Evolutionary conservation across 2,113 vertebrate genomes (phyloP).

Genomic region (Halcyon senegalensis): DNA sequence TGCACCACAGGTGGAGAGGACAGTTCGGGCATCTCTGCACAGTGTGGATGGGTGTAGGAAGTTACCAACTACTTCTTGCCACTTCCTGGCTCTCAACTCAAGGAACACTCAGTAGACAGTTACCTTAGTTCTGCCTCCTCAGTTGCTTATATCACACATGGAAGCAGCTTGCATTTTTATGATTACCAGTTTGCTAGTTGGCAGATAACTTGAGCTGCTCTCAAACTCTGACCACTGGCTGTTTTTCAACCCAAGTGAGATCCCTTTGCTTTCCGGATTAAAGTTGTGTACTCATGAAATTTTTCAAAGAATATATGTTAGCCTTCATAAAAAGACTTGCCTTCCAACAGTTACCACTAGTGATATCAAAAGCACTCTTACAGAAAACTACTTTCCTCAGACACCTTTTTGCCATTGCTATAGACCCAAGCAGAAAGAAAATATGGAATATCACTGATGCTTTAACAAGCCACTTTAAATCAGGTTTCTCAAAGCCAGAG

Average conservation of each 20-base stretch:
- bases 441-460: not conserved
- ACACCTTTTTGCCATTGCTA: not conserved
- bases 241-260: not conserved
- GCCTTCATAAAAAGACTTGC: not conserved
- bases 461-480: not conserved
- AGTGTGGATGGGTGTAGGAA: not conserved
- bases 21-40: not conserved
- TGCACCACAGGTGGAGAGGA: not conserved
- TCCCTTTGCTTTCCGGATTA: not conserved
- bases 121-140: not conserved
- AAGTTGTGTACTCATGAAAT: not conserved
- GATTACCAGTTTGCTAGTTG: not conserved
- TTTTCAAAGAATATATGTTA: not conserved
- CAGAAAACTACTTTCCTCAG: not conserved
- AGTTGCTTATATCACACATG: not conserved
- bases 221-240: not conserved
- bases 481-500: not conserved
- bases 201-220: not conserved
- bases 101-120: not conserved
- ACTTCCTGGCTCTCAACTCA: not conserved
- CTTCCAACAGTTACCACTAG: not conserved
- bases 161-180: not conserved
- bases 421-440: not conserved
- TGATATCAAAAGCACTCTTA: not conserved
- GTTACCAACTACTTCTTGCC: not conserved